These are phyloP conservation scores for Onychorhynchus coronatus DNA, from an alignment of 2,113 vertebrate species.

Conservation along the genomic window DNA sequence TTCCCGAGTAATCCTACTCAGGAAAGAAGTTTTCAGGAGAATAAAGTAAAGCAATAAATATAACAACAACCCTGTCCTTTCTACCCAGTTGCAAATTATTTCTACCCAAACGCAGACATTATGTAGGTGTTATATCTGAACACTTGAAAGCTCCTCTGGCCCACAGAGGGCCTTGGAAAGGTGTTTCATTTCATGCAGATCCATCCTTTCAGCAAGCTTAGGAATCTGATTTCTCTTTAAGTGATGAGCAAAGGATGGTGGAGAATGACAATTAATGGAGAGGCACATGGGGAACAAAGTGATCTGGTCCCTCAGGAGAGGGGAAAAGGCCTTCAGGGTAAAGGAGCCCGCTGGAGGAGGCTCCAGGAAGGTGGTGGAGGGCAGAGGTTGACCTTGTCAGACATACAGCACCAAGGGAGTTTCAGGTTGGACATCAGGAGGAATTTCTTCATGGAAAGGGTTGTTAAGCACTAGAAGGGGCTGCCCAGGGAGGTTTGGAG, in stretches of 20 bases:
- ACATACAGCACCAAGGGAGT: not conserved
- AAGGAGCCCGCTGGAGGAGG: not conserved
- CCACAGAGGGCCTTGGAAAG: not conserved
- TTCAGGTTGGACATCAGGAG: not conserved
- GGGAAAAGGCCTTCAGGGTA: not conserved
- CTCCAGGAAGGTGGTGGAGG: not conserved
- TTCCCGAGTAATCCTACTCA: not conserved
- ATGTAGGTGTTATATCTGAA: not conserved
- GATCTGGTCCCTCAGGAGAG: not conserved
- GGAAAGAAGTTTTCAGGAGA: not conserved
- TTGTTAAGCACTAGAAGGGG: accelerated
- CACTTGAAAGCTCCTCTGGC: not conserved
- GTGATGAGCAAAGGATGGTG: not conserved
- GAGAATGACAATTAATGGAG: not conserved
- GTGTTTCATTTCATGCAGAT: not conserved
- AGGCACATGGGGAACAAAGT: not conserved
- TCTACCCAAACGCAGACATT: not conserved
- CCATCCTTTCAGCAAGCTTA: not conserved
- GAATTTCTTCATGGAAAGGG: not conserved
- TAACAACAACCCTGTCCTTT: not conserved
- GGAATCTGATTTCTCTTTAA: not conserved
- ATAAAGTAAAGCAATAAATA: not conserved
- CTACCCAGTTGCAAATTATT: not conserved
- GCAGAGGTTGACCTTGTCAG: not conserved
- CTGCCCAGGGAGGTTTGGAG: not conserved